Conservation (phyloP, 2,113 vertebrate genomes). For the Pionites leucogaster region DNA sequence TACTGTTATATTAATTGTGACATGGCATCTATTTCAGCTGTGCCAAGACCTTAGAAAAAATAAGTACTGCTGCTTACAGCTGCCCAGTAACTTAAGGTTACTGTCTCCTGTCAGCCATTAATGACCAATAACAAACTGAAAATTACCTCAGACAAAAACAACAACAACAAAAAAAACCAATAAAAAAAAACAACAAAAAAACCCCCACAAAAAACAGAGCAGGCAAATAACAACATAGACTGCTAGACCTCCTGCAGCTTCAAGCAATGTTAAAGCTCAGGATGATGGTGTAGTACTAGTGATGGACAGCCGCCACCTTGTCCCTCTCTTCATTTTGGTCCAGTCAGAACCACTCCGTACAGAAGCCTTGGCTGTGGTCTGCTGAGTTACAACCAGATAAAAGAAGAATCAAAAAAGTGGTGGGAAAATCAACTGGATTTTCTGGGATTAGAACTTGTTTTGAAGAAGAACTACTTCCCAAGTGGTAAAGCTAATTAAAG, state of each 20-base stretch:
- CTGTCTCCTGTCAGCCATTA: background rate
- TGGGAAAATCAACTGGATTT: background rate
- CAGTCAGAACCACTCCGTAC: background rate
- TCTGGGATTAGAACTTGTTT: background rate
- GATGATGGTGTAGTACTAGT: accelerated
- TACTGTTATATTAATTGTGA: constrained; percentile 38
- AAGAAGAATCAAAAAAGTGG: background rate
- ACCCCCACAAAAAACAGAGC: background rate
- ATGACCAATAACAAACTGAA: background rate
- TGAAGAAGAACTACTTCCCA: background rate
- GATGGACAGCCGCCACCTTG: background rate
- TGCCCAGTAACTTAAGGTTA: constrained; percentile 15
- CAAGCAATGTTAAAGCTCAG: background rate
- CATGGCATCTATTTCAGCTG: constrained; percentile 26
- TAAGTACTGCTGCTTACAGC: background rate
- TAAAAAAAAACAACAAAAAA: no score
- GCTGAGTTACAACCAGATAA: background rate
- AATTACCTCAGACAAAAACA: background rate
- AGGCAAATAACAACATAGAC: accelerated
- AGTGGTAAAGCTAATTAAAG: background rate
- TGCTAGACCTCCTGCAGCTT: background rate
- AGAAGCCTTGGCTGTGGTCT: background rate
- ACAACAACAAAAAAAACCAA: no score
- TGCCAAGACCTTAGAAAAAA: background rate
- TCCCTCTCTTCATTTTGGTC: background rate